Evolutionary conservation across 2,888 invertebrate genomes (phyloP), one percentile per base, ranked within the genome.

Genomic region (Notodonta ziczac): DNA sequence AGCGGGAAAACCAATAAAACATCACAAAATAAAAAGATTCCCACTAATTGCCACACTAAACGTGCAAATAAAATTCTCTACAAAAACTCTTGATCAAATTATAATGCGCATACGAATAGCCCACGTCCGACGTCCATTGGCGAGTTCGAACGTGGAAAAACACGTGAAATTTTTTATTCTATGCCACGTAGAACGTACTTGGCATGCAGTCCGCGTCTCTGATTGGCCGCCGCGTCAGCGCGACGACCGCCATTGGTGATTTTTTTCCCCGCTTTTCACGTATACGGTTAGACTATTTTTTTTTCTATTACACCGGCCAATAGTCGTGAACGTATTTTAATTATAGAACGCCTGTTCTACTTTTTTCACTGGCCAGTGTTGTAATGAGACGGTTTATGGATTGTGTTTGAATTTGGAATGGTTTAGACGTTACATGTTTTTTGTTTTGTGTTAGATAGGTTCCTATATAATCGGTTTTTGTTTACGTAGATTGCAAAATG

Each of bases 231-330:
- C 59, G 73, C 72, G 66, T 59, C 66, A 68, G 70, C 70, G 74
- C 80, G 81, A 74, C 72, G 78, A 66, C 83, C 80, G 74, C 88
- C 81, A 92, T 92, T 93, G 93, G 93, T 78, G 77, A 81, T 80
- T 84, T 89, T 93, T 89, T 93, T 91, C 86, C 86, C 72, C 84
- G 83, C 89, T 92, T 93, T 92, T 88, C 90, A 91, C 92, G 90
- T 90, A 87, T 85, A 88, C 86, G 89, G 87, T 80, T 73, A 68
- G 81, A 81, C 80, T 74, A 80, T 76, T 88, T 90, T 90, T 93
- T 89, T 90, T 92, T 88, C 88, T 82, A 88, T 16, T 88, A 88
- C 83, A 75, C 78, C 81, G 78, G 78, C 93, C 92, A 93, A 93
- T 93, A 85, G 91, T 80, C 81, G 81, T 81, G 75, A 71, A 72